phyloP scores from a whole-genome alignment of 2,113 vertebrate species.

The Varanus salvator region DNA sequence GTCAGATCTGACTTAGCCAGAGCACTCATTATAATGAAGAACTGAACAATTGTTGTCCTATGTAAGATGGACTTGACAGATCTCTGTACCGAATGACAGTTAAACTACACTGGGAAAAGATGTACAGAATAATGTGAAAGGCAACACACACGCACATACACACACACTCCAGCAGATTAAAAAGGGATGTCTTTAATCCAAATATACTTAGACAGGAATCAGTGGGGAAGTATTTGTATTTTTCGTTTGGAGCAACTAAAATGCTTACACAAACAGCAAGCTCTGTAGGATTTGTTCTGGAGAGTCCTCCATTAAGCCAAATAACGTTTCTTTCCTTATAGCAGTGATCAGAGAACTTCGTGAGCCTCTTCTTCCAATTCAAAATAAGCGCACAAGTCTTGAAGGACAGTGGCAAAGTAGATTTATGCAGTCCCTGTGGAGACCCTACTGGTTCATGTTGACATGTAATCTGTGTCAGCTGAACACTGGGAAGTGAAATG shows the following conservation, averaged over 20 bases:
- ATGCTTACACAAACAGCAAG: constrained; percentile 6
- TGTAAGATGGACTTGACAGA: constrained; percentile 1
- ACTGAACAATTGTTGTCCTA: constrained; percentile 21
- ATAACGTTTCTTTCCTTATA: constrained; percentile 4
- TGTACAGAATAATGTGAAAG: constrained; percentile 18
- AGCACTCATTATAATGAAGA: constrained; percentile 18
- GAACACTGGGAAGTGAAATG: background rate
- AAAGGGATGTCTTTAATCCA: constrained; percentile 25
- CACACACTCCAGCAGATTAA: background rate
- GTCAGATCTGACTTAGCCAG: constrained; percentile 28
- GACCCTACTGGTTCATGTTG: background rate
- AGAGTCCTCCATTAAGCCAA: background rate
- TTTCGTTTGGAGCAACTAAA: constrained; percentile 24
- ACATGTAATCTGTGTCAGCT: background rate
- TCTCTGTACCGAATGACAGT: constrained; percentile 8
- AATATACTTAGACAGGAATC: constrained; percentile 8
- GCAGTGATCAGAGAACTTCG: background rate
- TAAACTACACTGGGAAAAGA: background rate
- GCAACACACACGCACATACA: background rate
- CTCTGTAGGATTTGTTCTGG: background rate
- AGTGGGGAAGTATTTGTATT: constrained; percentile 21
- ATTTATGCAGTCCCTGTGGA: background rate
- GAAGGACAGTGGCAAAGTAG: no score
- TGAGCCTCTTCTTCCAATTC: background rate
- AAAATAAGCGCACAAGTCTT: background rate